These are phyloP conservation scores for Eucera pruinosa DNA, from an alignment of 2,888 invertebrate species.

Conservation along the genomic window DNA sequence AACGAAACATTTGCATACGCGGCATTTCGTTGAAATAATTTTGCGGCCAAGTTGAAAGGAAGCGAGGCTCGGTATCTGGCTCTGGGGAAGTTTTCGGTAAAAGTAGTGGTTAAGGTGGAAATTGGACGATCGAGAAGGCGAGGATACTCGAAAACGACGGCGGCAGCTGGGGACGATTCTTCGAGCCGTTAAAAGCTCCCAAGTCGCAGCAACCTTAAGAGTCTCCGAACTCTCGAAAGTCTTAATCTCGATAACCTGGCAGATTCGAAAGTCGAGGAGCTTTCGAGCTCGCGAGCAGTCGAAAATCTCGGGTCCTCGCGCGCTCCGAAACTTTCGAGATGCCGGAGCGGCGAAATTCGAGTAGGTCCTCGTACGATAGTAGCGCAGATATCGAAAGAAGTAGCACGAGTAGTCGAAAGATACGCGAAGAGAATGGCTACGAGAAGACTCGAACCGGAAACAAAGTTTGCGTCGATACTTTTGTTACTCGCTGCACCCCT, in stretches of 20 bases:
- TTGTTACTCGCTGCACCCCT: neutral
- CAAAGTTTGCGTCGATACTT: neutral
- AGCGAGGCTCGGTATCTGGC: neutral
- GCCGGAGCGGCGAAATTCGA: no score
- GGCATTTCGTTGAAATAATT: no score
- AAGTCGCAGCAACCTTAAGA: constrained; percentile 19
- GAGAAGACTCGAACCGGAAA: neutral
- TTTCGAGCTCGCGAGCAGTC: constrained; percentile 32
- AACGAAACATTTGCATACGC: no score
- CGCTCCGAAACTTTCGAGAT: no score
- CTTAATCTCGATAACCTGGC: constrained; percentile 38
- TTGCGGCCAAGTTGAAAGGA: no score
- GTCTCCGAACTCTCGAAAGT: constrained; percentile 22
- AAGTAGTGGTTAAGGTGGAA: constrained; percentile 29
- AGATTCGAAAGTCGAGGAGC: constrained; percentile 24
- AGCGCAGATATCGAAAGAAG: no score
- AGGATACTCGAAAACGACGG: constrained; percentile 30
- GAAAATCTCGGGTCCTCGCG: constrained; percentile 47
- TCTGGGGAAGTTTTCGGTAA: neutral
- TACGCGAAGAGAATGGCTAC: neutral
- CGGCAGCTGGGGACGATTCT: constrained; percentile 11
- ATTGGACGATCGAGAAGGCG: constrained; percentile 21
- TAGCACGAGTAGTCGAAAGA: no score
- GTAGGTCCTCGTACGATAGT: no score
- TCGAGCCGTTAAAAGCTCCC: constrained; percentile 37